A percentile compares a stretch with the other conserved stretches of the same genome.
phyloP scores from a whole-genome alignment of 1,140 invertebrate species.

The Drosophila saltans region DNA sequence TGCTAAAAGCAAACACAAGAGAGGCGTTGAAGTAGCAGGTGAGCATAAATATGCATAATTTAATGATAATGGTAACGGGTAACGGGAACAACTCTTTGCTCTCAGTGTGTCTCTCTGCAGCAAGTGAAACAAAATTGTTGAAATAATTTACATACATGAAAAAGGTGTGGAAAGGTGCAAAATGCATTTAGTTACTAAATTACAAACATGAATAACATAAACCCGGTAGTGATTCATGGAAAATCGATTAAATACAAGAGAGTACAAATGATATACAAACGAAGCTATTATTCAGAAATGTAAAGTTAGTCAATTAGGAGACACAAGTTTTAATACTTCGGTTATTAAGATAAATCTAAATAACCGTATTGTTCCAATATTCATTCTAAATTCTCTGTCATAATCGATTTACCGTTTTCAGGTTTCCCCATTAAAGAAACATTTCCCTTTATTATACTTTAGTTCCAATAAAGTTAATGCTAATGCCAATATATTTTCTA shows the following conservation, averaged over 20 bases:
- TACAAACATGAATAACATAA: too few species aligned
- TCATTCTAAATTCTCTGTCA: too few species aligned
- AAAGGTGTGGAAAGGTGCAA: slow-evolving; percentile 17
- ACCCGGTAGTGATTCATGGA: neutral
- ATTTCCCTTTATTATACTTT: neutral
- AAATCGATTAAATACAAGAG: neutral
- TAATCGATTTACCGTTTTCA: too few species aligned
- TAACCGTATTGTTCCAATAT: too few species aligned
- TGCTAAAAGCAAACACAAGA: slow-evolving; percentile 12
- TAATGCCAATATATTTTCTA: neutral
- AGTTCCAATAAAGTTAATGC: neutral
- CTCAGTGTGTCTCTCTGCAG: neutral
- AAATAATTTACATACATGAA: neutral
- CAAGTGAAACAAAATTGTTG: slow-evolving; percentile 23
- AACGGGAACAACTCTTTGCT: slow-evolving; percentile 32
- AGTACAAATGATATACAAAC: neutral
- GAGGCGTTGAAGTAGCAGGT: slow-evolving; percentile 46
- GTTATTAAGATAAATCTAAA: too few species aligned
- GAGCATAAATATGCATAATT: slow-evolving; percentile 77
- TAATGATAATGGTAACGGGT: slow-evolving; percentile 13
- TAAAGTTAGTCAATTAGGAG: neutral
- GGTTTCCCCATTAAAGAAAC: too few species aligned
- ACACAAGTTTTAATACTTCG: too few species aligned
- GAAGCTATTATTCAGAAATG: neutral
- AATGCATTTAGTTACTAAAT: neutral